Evolutionary conservation across 2,797 vertebrate genomes (phyloP).

Genomic region (Tamandua tetradactyla): DNA sequence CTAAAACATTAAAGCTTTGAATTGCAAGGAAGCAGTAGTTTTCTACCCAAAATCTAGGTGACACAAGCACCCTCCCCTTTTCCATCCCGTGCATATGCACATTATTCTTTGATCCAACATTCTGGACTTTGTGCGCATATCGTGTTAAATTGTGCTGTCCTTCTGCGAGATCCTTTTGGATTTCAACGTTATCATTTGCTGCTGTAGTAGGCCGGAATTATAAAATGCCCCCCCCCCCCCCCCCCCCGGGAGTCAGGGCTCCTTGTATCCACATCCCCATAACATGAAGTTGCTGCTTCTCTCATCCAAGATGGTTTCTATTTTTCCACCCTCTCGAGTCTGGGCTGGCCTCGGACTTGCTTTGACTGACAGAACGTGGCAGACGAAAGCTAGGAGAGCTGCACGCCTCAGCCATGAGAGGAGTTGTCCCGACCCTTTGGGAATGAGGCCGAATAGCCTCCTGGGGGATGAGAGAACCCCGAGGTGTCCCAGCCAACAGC

Average conservation of each 20-base stretch:
- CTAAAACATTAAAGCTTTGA: not conserved
- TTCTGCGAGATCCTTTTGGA: not conserved
- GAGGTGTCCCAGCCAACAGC: too few species aligned
- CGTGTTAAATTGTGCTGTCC: not conserved
- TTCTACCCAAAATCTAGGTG: not conserved
- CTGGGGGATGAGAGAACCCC: not conserved
- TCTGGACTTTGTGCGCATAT: not conserved
- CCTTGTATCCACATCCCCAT: not conserved
- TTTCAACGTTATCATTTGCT: accelerated
- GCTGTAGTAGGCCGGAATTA: not conserved
- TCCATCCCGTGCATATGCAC: not conserved
- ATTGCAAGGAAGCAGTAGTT: not conserved
- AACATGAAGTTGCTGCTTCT: accelerated
- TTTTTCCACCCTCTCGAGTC: not conserved
- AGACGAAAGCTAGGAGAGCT: not conserved
- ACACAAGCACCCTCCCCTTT: accelerated
- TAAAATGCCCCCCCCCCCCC: too few species aligned
- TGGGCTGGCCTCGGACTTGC: not conserved
- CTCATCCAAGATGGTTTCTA: accelerated
- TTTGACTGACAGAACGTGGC: not conserved
- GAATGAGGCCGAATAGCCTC: not conserved
- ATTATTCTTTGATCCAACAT: not conserved
- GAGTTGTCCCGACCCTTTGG: not conserved
- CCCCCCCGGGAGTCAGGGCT: too few species aligned
- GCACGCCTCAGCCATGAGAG: not conserved